These are phyloP conservation scores for Drosophila pseudotalamancana DNA, from an alignment of 2,888 invertebrate species.

Conservation along the genomic window DNA sequence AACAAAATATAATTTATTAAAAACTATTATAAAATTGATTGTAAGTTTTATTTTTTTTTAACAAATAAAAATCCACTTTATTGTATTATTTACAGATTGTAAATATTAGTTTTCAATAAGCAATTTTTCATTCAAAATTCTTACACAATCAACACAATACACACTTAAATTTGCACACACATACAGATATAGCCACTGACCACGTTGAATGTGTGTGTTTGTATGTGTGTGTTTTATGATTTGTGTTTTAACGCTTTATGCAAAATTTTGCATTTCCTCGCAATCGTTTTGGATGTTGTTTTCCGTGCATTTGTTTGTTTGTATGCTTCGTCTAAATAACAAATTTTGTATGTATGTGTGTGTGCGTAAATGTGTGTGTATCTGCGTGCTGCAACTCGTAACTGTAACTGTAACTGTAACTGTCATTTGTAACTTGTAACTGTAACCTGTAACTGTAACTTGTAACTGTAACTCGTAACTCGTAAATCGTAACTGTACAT, in stretches of 20 bases:
- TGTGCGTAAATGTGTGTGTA: slow-evolving; percentile 30
- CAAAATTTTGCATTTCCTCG: slow-evolving; percentile 21
- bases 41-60: not conserved
- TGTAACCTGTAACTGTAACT: slow-evolving; percentile 24
- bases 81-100: not conserved
- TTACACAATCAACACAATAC: not conserved
- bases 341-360: not conserved
- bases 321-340: slow-evolving; percentile 2
- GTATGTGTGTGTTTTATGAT: slow-evolving; percentile 6
- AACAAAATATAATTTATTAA: too few species aligned
- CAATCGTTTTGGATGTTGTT: slow-evolving; percentile 34
- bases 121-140: not conserved
- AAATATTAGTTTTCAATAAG: slow-evolving; percentile 3
- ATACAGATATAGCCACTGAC: not conserved
- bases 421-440: slow-evolving; percentile 28
- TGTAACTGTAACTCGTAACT: slow-evolving; percentile 48
- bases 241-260: slow-evolving; percentile 15
- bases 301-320: slow-evolving; percentile 33
- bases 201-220: not conserved
- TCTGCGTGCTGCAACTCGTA: slow-evolving; percentile 19
- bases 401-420: slow-evolving; percentile 27
- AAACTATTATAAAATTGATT: too few species aligned
- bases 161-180: not conserved
- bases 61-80: not conserved
- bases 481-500: too few species aligned